Base-by-base conservation (phyloP, 64 coral and sea anemone species). In the Platygyra sinensis region DNA sequence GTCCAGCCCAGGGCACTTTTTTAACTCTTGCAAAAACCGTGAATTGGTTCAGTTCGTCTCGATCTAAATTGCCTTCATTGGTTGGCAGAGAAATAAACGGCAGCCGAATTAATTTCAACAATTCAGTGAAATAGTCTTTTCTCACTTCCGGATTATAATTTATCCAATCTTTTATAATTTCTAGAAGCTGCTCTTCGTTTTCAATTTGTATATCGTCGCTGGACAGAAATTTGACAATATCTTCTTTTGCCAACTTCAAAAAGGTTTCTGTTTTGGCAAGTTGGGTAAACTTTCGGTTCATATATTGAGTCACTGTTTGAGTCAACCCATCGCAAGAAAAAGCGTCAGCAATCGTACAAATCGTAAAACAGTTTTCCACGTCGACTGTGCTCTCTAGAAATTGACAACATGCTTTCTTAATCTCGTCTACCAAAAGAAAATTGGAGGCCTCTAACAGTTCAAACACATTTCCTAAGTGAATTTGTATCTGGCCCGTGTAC, bases 371-470 rank as follows among this genome's bases (percentile, higher is more conserved):
- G 28, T 93, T 93, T 60, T 96, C 82, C 54, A 77, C 36, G 16
- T 77, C 69, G 31, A 96, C 20, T 82, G 82, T 77, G 9, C 31
- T 83, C 87, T 87, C 75, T 52, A 96, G 80, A n/a, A 93, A 96
- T n/a, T 90, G 72, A 61, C 91, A 93, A 72, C 95, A 96, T 31
- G 88, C 77, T 22, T 67, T 60, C 36, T 90, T 93, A 13, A 96
- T 59, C 75, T 82, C 67, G 22, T 27, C 78, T 6, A 96, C 75
- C 5, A 93, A 82, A 82, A 96, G 76, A 91, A 93, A 96, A 89
- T 83, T 96, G 27, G 95, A 96, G 17, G 95, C 95, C 82, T 90
- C 76, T 10, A 96, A 80, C 79, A 96, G 78, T 64, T 87, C 91
- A 29, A 84, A 60, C 0, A 94, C 91, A 75, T 96, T 96, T 75